Evolutionary conservation across 2,888 invertebrate genomes (phyloP).

Genomic region (Diarsia brunnea): DNA sequence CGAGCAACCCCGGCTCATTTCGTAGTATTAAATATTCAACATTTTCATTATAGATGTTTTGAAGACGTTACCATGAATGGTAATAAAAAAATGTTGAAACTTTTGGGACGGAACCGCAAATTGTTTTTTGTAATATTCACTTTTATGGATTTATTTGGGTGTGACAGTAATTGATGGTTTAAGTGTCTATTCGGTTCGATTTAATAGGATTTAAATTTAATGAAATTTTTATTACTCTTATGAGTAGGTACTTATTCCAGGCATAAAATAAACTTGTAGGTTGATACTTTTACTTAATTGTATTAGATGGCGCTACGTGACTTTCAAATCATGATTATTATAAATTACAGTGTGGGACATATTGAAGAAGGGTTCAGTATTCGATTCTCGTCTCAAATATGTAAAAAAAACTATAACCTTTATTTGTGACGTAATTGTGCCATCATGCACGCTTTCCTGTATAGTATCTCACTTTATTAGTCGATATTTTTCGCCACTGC

Average conservation of each 20-base stretch:
- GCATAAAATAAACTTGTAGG: not conserved
- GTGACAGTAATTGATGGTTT: not conserved
- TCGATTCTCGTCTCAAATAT: too few relatives aligned
- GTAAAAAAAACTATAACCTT: too few relatives aligned
- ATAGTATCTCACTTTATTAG: too few relatives aligned
- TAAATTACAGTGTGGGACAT: too few relatives aligned
- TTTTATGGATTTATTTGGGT: not conserved
- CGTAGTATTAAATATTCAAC: constrained; percentile 61
- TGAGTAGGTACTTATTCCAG: not conserved
- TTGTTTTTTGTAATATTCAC: not conserved
- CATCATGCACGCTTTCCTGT: too few relatives aligned
- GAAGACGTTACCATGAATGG: constrained; percentile 22
- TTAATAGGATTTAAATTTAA: not conserved
- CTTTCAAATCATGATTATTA: too few relatives aligned
- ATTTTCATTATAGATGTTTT: constrained; percentile 49
- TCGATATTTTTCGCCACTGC: too few relatives aligned
- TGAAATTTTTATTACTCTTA: not conserved
- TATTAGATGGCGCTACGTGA: too few relatives aligned
- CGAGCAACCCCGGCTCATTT: constrained; percentile 30
- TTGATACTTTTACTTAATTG: not conserved
- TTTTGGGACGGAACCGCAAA: not conserved
- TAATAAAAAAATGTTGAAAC: constrained; percentile 14
- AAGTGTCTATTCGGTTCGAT: not conserved
- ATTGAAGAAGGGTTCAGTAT: too few relatives aligned
- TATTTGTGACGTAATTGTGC: too few relatives aligned